phyloP scores from a whole-genome alignment of 2,888 invertebrate species.

The Leptinotarsa rubiginosa region DNA sequence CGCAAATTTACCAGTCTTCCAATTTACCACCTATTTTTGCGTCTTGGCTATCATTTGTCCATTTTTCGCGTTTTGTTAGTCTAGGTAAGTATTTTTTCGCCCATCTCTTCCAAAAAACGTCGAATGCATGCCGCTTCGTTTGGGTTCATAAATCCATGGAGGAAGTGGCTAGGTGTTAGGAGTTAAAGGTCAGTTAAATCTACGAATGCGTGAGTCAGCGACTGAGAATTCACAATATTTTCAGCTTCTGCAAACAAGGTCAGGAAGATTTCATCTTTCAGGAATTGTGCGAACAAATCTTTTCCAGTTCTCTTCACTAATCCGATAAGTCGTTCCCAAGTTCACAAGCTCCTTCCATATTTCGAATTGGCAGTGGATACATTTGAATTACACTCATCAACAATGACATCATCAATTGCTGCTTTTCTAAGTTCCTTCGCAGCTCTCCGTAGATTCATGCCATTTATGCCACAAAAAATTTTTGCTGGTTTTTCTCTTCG shows the following conservation, averaged over 20 bases:
- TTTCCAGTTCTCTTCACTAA: neutral
- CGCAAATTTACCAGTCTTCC: neutral
- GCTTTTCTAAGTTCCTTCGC: no score
- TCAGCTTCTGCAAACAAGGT: no score
- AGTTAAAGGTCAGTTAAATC: slow-evolving; percentile 25
- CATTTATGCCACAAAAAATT: neutral
- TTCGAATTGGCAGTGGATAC: neutral
- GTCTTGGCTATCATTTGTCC: neutral
- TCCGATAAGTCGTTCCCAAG: neutral
- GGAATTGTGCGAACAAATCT: no score
- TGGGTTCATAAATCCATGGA: neutral
- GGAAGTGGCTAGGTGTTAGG: slow-evolving; percentile 10
- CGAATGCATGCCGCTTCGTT: neutral
- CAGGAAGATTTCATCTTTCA: no score
- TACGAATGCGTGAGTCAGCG: slow-evolving; percentile 21
- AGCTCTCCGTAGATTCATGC: neutral
- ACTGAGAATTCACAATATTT: slow-evolving; percentile 7
- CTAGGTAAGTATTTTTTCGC: slow-evolving; percentile 39
- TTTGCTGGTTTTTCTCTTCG: neutral
- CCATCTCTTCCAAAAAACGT: slow-evolving; percentile 44
- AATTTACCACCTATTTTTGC: neutral
- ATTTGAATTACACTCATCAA: neutral
- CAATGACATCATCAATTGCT: no score
- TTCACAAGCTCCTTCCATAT: neutral
- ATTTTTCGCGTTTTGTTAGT: neutral